phyloP scores from a whole-genome alignment of 2,113 vertebrate species.

The Microcebus ravelobensis region DNA sequence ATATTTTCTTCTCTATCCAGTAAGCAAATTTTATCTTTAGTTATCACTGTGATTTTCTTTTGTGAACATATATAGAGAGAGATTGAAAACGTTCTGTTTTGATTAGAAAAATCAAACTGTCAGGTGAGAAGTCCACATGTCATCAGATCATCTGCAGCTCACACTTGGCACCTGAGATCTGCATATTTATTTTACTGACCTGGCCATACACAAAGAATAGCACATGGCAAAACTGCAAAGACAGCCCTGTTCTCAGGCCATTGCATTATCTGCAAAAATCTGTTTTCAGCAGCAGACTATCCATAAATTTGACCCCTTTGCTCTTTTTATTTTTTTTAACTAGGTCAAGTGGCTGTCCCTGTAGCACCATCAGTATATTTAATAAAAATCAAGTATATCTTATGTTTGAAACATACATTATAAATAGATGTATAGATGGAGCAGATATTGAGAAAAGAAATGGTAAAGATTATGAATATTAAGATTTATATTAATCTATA shows the following conservation, averaged over 20 bases:
- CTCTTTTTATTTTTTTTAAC: constrained; percentile 77
- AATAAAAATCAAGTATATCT: constrained; percentile 87
- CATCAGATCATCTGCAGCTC: not conserved
- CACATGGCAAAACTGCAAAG: constrained; percentile 35
- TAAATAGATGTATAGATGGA: constrained; percentile 89
- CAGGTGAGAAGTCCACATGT: not conserved
- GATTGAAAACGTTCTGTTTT: not conserved
- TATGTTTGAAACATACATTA: constrained; percentile 88
- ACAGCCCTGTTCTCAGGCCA: not conserved
- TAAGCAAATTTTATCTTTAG: not conserved
- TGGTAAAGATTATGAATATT: constrained; percentile 92
- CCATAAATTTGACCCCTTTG: constrained; percentile 73
- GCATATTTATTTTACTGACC: constrained; percentile 20
- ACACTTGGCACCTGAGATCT: not conserved
- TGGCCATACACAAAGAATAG: constrained; percentile 34
- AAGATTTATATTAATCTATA: constrained; percentile 93
- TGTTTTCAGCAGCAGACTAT: constrained; percentile 69
- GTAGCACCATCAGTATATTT: constrained; percentile 76
- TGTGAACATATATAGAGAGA: not conserved
- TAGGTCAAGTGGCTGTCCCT: constrained; percentile 81
- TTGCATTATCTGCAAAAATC: constrained; percentile 12
- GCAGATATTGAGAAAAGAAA: constrained; percentile 87
- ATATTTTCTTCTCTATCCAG: not conserved
- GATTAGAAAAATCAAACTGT: constrained; percentile 49
- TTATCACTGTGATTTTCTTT: constrained; percentile 1